Conservation (phyloP, 2,113 vertebrate genomes). For the Lepisosteus oculatus region DNA sequence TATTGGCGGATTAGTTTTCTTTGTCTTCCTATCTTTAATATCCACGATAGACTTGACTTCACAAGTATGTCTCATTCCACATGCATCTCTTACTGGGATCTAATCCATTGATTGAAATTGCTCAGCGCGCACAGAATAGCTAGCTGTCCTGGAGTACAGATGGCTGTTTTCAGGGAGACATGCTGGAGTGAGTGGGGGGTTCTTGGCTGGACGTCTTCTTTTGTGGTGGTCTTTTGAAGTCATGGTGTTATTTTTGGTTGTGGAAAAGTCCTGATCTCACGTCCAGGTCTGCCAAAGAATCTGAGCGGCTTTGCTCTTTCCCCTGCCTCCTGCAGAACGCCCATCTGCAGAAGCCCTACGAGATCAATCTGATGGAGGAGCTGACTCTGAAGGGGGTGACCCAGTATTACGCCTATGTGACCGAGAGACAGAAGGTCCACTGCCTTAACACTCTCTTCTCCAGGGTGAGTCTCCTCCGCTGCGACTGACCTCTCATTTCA, state of each 20-base stretch:
- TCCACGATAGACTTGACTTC: neutral
- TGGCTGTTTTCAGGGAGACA: too few species aligned
- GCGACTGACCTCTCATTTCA: too few species aligned
- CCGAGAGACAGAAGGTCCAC: constrained; percentile 97
- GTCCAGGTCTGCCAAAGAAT: too few species aligned
- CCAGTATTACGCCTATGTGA: constrained; percentile 98
- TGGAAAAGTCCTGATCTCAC: too few species aligned
- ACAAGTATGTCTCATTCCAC: too few species aligned
- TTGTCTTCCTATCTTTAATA: neutral
- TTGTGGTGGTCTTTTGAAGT: neutral
- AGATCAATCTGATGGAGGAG: constrained; percentile 99
- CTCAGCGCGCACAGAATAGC: too few species aligned
- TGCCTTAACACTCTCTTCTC: constrained; percentile 98
- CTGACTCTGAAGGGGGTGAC: constrained; percentile 98
- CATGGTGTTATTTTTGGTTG: neutral
- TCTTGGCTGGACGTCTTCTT: too few species aligned
- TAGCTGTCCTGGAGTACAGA: too few species aligned
- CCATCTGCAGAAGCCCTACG: constrained; percentile 96
- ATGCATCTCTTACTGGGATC: too few species aligned
- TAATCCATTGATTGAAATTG: too few species aligned
- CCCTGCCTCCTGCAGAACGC: constrained; percentile 69
- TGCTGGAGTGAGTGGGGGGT: too few species aligned
- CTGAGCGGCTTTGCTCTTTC: neutral
- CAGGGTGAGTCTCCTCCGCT: constrained; percentile 71
- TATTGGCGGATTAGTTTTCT: neutral